phyloP scores from a whole-genome alignment of 2,888 invertebrate genomes.

The Autographa gamma region DNA sequence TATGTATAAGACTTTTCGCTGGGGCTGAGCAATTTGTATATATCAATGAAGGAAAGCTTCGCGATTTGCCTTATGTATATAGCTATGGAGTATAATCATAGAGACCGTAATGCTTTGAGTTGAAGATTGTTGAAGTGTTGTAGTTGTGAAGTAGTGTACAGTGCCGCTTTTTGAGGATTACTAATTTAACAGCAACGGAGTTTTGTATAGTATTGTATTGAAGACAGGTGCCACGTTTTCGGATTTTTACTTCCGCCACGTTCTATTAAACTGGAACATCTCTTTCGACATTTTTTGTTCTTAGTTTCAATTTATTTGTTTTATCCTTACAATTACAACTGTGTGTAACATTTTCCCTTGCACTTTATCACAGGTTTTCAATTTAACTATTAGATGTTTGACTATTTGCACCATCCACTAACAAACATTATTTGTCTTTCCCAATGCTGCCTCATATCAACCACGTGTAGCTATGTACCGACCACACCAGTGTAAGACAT shows the following conservation, averaged over 20 bases:
- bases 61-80: constrained; percentile 71
- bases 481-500: constrained; percentile 91
- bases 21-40: constrained; percentile 78
- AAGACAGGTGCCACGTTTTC: constrained; percentile 45
- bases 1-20: constrained; percentile 66
- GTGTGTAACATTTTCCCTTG: constrained; percentile 52
- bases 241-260: constrained; percentile 31
- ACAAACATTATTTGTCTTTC: constrained; percentile 73
- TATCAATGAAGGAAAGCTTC: constrained; percentile 70
- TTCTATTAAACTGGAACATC: constrained; percentile 81
- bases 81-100: constrained; percentile 59
- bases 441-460: constrained; percentile 86
- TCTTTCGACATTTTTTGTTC: constrained; percentile 77
- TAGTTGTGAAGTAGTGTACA: constrained; percentile 62
- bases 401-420: constrained; percentile 73
- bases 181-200: constrained; percentile 35
- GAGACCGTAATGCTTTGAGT: constrained; percentile 55
- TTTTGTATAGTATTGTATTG: constrained; percentile 37
- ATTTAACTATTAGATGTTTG: constrained; percentile 46
- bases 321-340: constrained; percentile 47
- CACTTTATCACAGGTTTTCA: constrained; percentile 46
- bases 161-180: constrained; percentile 55
- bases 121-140: constrained; percentile 52
- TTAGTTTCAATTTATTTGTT: constrained; percentile 43
- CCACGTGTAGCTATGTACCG: constrained; percentile 87